These are phyloP conservation scores for Spialia ferax DNA, from an alignment of 2,888 invertebrate genomes.

Conservation along the genomic window DNA sequence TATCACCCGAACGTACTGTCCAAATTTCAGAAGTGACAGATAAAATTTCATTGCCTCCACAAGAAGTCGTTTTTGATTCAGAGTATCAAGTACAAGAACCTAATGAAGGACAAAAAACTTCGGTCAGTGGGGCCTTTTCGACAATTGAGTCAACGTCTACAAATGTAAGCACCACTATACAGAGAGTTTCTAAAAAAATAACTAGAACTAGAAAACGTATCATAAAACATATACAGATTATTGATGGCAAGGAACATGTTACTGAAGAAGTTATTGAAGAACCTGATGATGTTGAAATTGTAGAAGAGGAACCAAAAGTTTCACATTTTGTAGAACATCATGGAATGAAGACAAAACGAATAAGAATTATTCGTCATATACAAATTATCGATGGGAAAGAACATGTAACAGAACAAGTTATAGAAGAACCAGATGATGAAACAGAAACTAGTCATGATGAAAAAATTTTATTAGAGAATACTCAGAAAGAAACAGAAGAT, in stretches of 20 bases:
- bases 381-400: constrained; percentile 93
- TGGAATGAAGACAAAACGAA: constrained; percentile 65
- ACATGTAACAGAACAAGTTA: constrained; percentile 91
- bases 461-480: constrained; percentile 2
- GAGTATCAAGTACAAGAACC: constrained; percentile 61
- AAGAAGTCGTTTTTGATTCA: constrained; percentile 43
- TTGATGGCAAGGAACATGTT: constrained; percentile 92
- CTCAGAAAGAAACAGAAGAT: constrained; percentile 5
- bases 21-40: constrained; percentile 10
- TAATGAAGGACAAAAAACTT: constrained; percentile 51
- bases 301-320: constrained; percentile 86
- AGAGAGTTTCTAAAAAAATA: constrained; percentile 92
- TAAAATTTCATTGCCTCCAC: constrained; percentile 48
- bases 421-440: constrained; percentile 90
- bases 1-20: constrained; percentile 18
- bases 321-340: constrained; percentile 52
- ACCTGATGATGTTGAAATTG: constrained; percentile 49
- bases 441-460: not conserved
- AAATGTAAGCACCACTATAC: constrained; percentile 88
- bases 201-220: constrained; percentile 81
- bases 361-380: constrained; percentile 90
- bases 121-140: constrained; percentile 46
- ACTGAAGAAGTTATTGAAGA: constrained; percentile 91
- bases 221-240: constrained; percentile 88
- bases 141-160: constrained; percentile 53